phyloP scores from a whole-genome alignment of 2,888 invertebrate genomes.

The Plagodis dolabraria region DNA sequence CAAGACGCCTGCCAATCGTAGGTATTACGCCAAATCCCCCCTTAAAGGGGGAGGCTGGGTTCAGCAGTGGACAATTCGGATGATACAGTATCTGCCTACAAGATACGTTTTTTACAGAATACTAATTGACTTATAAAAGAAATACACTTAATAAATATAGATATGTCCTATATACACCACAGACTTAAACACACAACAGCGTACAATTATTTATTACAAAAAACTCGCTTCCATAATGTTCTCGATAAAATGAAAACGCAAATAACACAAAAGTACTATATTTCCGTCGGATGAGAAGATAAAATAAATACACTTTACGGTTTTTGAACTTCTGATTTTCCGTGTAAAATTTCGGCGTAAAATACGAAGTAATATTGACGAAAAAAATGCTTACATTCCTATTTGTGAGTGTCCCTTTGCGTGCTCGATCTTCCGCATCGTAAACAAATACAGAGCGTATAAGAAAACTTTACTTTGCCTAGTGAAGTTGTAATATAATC shows the following conservation, averaged over 20 bases:
- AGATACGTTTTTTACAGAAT: no score
- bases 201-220: neutral
- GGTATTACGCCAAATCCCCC: no score
- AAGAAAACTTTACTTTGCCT: conserved; percentile 15
- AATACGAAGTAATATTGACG: conserved; percentile 41
- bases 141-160: no score
- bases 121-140: no score
- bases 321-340: conserved; percentile 15
- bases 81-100: no score
- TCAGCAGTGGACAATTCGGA: no score
- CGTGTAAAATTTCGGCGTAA: conserved; percentile 15
- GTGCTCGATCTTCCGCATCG: conserved; percentile 47
- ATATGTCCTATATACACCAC: no score
- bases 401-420: conserved; percentile 37
- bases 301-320: conserved; percentile 13
- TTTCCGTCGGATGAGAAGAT: conserved; percentile 5
- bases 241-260: neutral
- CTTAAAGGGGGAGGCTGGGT: no score
- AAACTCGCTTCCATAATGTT: neutral
- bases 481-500: conserved; percentile 1
- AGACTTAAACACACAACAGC: neutral
- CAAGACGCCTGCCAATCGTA: no score
- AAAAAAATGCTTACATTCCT: conserved; percentile 37
- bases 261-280: conserved; percentile 3
- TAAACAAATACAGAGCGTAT: conserved; percentile 44